A percentile compares a stretch with the other conserved stretches of the same genome.
phyloP scores from a whole-genome alignment of 2,113 vertebrate species.

The Dipodomys stephensi region DNA sequence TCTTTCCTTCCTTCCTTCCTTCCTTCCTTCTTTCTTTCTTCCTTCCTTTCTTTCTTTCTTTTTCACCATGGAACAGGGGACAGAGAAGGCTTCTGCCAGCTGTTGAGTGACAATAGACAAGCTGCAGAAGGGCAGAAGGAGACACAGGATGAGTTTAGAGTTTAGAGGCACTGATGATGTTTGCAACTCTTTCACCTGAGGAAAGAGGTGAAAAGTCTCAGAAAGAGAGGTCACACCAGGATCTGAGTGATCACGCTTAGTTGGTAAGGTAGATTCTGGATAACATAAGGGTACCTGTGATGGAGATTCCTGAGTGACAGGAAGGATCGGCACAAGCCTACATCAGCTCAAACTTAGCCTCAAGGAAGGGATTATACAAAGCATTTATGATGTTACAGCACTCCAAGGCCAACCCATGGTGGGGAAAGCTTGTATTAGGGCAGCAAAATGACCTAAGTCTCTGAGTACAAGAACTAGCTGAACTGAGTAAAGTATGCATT shows the following conservation, averaged over 20 bases:
- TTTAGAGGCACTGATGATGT: neutral
- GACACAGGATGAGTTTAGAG: rapidly evolving
- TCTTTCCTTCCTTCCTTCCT: too few relatives aligned
- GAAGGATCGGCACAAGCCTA: too few relatives aligned
- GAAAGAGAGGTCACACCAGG: too few relatives aligned
- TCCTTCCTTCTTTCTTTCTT: rapidly evolving
- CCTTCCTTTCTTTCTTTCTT: neutral
- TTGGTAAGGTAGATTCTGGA: neutral
- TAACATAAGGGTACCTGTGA: rapidly evolving
- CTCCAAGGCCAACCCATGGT: neutral
- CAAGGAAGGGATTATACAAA: too few relatives aligned
- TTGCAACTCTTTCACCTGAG: neutral
- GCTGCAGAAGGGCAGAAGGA: neutral
- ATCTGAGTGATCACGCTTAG: neutral
- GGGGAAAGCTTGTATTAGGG: neutral
- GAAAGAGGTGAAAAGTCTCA: too few relatives aligned
- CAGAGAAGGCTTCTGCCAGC: neutral
- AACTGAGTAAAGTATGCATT: neutral
- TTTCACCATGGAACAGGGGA: rapidly evolving
- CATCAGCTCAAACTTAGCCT: rapidly evolving
- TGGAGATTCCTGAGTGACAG: rapidly evolving
- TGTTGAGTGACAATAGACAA: neutral
- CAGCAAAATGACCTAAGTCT: neutral
- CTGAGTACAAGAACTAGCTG: neutral
- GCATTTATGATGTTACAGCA: neutral